These are phyloP conservation scores for Lagria hirta DNA, from an alignment of 2,888 invertebrate species.

Conservation along the genomic window DNA sequence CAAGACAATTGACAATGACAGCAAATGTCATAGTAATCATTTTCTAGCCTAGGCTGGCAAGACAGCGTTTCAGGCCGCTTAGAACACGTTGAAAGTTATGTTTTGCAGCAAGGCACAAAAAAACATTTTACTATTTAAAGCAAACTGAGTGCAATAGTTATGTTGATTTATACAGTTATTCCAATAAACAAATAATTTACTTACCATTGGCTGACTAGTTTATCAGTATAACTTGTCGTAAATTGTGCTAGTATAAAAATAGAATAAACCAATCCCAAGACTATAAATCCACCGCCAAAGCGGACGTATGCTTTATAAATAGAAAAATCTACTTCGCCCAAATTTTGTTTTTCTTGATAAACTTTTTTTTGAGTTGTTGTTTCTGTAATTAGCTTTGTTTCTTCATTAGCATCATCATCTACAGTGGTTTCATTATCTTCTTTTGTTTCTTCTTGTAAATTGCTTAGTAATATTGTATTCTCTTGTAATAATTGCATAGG, in stretches of 20 bases:
- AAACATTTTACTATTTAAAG: no score
- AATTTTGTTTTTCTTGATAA: conserved; percentile 37
- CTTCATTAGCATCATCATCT: conserved; percentile 26
- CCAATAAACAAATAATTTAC: conserved; percentile 24
- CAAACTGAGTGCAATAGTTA: no score
- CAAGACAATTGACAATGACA: no score
- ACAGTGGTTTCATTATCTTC: conserved; percentile 19
- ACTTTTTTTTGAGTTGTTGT: conserved; percentile 4
- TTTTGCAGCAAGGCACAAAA: no score
- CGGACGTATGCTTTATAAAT: conserved; percentile 45
- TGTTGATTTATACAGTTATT: no score
- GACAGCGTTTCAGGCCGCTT: no score
- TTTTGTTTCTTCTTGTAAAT: conserved; percentile 14
- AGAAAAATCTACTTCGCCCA: conserved; percentile 39
- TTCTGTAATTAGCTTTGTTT: conserved; percentile 9
- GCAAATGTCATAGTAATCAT: no score
- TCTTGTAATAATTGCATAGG: conserved; percentile 35
- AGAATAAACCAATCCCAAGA: conserved; percentile 35
- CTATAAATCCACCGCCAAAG: conserved; percentile 41
- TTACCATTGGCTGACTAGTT: conserved; percentile 42
- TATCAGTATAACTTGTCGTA: conserved; percentile 37
- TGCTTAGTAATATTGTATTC: conserved; percentile 33
- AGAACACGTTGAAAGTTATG: no score
- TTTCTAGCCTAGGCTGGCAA: no score
- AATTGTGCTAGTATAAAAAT: conserved; percentile 38